phyloP scores from a whole-genome alignment of 2,113 vertebrate genomes.

The Pachycephala philippinensis region DNA sequence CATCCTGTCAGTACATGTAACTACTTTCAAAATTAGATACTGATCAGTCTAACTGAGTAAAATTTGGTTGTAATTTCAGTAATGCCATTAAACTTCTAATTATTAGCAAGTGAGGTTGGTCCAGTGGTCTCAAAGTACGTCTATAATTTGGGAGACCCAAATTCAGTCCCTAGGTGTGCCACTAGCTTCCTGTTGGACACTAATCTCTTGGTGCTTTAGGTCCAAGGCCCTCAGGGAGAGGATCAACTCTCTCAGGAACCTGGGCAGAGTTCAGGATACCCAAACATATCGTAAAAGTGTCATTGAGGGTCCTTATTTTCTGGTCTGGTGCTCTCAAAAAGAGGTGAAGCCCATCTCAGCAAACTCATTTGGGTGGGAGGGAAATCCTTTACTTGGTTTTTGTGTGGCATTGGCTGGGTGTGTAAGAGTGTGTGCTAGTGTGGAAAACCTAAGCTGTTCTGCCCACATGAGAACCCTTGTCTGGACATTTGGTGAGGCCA shows the following conservation, averaged over 20 bases:
- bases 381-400: neutral
- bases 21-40: slow-evolving; percentile 51
- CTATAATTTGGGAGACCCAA: neutral
- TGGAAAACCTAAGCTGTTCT: neutral
- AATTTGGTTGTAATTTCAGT: slow-evolving; percentile 28
- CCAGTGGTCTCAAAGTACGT: neutral
- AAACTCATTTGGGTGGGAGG: neutral
- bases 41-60: slow-evolving; percentile 31
- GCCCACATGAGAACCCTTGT: neutral
- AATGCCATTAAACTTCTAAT: neutral
- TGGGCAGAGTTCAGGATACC: neutral
- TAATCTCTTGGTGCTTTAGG: neutral
- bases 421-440: neutral
- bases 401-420: fast-evolving
- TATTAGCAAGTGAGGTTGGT: neutral
- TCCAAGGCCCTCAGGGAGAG: neutral
- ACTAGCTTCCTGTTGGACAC: neutral
- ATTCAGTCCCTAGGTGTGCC: neutral
- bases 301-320: neutral
- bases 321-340: neutral
- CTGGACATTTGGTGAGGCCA: neutral
- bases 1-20: slow-evolving; percentile 53
- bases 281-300: neutral
- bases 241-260: neutral
- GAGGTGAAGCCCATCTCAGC: fast-evolving